Evolutionary conservation across 2,113 vertebrate genomes (phyloP).

Genomic region (Marmota monax): DNA sequence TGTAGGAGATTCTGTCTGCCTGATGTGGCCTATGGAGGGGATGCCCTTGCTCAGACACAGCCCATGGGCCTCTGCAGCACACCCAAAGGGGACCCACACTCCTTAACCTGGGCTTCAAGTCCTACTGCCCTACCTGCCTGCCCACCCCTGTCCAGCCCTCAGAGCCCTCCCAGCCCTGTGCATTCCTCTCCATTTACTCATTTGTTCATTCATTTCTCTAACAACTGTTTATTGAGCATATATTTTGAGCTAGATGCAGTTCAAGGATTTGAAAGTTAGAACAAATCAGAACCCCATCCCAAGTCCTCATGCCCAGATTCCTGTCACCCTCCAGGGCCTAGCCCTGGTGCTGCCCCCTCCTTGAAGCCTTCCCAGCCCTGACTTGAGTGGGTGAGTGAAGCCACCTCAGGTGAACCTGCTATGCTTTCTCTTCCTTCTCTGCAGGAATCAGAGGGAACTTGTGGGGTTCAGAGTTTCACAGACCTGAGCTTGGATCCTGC

Average conservation of each 20-base stretch:
- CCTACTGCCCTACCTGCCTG: neutral
- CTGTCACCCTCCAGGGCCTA: neutral
- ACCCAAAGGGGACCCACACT: neutral
- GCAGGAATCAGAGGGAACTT: neutral
- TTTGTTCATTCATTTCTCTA: neutral
- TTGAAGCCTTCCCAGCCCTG: neutral
- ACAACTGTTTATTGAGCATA: neutral
- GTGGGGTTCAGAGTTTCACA: neutral
- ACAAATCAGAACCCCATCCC: neutral
- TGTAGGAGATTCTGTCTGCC: neutral
- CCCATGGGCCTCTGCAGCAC: neutral
- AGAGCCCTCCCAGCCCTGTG: neutral
- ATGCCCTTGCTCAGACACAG: too few species aligned
- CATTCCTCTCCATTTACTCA: neutral
- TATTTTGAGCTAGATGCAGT: neutral
- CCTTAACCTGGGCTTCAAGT: neutral
- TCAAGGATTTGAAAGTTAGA: neutral
- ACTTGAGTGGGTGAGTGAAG: too few species aligned
- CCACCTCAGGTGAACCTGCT: neutral
- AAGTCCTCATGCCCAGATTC: neutral
- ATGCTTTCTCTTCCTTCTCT: neutral
- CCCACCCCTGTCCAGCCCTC: neutral
- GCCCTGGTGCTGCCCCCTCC: neutral
- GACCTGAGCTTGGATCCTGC: neutral
- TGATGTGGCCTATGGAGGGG: neutral